Conservation (phyloP, 2,888 invertebrate species). For the Erebia epiphron region DNA sequence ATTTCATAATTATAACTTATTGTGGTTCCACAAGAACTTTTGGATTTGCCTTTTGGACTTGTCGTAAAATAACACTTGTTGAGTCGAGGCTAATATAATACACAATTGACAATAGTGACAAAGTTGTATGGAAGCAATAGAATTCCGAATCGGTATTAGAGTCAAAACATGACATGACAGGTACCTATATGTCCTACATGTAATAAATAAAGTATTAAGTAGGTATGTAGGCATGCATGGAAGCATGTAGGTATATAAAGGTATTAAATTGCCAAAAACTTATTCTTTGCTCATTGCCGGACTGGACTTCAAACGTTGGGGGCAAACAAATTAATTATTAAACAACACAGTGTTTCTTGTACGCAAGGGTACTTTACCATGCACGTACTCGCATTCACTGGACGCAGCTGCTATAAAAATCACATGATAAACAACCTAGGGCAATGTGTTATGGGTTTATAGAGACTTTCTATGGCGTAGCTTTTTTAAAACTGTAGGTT, state of each 20-base stretch:
- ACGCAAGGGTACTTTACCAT: slow-evolving; percentile 44
- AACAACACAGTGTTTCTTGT: slow-evolving; percentile 49
- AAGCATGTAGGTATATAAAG: slow-evolving; percentile 8
- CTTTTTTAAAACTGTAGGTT: slow-evolving; percentile 15
- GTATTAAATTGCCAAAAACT: slow-evolving; percentile 23
- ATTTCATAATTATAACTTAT: too few relatives aligned
- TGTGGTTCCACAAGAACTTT: too few relatives aligned
- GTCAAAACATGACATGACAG: too few relatives aligned
- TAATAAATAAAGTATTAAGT: too few relatives aligned
- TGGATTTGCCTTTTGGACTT: too few relatives aligned
- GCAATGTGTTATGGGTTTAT: slow-evolving; percentile 34
- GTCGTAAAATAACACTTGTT: too few relatives aligned
- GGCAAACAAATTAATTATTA: slow-evolving; percentile 68
- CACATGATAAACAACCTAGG: slow-evolving; percentile 44
- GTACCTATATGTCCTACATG: too few relatives aligned
- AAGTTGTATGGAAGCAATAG: too few relatives aligned
- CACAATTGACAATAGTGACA: too few relatives aligned
- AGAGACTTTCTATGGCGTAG: slow-evolving; percentile 22
- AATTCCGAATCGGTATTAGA: too few relatives aligned
- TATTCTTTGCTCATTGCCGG: slow-evolving; percentile 57
- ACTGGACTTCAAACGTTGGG: slow-evolving; percentile 59
- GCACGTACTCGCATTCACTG: slow-evolving; percentile 36
- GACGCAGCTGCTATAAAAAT: slow-evolving; percentile 52
- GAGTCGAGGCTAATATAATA: too few relatives aligned
- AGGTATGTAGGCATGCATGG: too few relatives aligned